Percentiles rank a stretch among this genome's conserved stretches.
phyloP scores from a whole-genome alignment of 1,140 invertebrate genomes.

The Phymorhynchus buccinoides region DNA sequence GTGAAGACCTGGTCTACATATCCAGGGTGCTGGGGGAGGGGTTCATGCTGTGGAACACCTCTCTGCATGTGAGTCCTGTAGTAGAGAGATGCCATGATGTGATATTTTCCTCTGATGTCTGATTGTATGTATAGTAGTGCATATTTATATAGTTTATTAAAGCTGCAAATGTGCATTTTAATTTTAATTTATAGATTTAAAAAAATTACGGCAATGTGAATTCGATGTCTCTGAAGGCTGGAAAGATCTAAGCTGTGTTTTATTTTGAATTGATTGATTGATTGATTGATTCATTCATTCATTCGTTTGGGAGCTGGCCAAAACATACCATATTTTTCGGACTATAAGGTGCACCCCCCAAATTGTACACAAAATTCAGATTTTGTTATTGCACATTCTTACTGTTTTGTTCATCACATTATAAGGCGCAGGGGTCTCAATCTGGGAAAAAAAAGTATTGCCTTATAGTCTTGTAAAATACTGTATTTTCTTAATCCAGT shows the following conservation, averaged over 20 bases:
- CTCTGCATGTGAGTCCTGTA: conserved; percentile 28
- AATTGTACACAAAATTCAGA: no score
- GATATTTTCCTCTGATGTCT: neutral
- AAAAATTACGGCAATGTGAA: neutral
- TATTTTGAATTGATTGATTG: neutral
- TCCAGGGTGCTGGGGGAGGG: conserved; percentile 86
- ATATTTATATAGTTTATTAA: neutral
- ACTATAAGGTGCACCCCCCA: neutral
- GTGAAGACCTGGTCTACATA: conserved; percentile 91
- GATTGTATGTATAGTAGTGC: neutral
- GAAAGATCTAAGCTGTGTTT: neutral
- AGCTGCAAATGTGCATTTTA: neutral
- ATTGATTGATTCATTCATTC: no score
- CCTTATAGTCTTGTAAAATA: no score
- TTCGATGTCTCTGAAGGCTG: no score
- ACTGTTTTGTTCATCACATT: no score
- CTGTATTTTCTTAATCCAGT: no score
- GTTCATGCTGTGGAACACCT: neutral
- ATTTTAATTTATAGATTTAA: neutral
- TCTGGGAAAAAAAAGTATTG: no score
- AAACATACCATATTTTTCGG: no score
- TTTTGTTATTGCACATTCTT: no score
- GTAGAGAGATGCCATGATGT: neutral
- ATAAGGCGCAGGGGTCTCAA: no score
- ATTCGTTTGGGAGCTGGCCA: no score